Evolutionary conservation across 1,140 invertebrate species (phyloP).

Genomic region (Metopolophium dirhodum): DNA sequence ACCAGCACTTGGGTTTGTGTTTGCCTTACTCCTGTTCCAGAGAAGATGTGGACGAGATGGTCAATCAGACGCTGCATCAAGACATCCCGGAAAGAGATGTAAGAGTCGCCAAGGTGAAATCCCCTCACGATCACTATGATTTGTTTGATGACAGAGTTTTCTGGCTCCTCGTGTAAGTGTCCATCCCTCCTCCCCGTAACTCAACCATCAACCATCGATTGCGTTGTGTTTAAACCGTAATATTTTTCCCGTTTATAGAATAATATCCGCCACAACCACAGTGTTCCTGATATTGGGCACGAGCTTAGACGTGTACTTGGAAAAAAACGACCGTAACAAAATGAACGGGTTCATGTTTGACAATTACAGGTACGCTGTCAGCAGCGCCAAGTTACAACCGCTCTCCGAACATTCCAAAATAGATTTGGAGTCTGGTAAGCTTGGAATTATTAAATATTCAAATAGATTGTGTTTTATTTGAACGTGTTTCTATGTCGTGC

Average conservation of each 20-base stretch:
- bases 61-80: constrained; percentile 66
- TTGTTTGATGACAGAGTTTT: constrained; percentile 75
- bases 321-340: constrained; percentile 59
- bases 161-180: constrained; percentile 73
- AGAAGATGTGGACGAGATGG: constrained; percentile 69
- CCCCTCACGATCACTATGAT: constrained; percentile 72
- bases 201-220: background rate
- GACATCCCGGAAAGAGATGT: constrained; percentile 63
- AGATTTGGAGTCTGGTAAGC: constrained; percentile 41
- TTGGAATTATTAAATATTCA: background rate
- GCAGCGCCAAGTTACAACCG: constrained; percentile 26
- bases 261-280: constrained; percentile 67
- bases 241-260: constrained; percentile 63
- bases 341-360: constrained; percentile 52
- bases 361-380: constrained; percentile 58
- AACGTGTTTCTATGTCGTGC: background rate
- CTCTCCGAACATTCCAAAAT: constrained; percentile 48
- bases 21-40: constrained; percentile 73
- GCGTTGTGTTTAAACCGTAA: background rate
- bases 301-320: constrained; percentile 63
- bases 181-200: background rate
- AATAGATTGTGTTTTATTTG: background rate
- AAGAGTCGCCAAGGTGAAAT: constrained; percentile 68
- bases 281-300: constrained; percentile 69
- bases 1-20: constrained; percentile 72